A percentile compares a stretch with the other conserved stretches of the same genome.
phyloP scores from a whole-genome alignment of 2,888 invertebrate species.

The Hybos culiciformis region DNA sequence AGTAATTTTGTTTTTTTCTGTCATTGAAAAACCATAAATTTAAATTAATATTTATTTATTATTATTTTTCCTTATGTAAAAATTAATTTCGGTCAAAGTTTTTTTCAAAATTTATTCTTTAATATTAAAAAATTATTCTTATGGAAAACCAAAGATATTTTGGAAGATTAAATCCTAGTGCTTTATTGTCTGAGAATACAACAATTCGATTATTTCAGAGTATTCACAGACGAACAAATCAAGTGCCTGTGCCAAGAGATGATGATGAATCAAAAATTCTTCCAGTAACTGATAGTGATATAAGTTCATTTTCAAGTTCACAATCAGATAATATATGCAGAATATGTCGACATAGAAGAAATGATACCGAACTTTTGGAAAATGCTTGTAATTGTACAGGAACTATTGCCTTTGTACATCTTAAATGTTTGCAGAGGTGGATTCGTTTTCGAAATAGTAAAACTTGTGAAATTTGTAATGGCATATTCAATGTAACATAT shows the following conservation, averaged over 20 bases:
- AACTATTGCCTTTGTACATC: constrained; percentile 30
- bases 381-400: constrained; percentile 32
- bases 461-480: constrained; percentile 29
- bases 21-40: too few relatives aligned
- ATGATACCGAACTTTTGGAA: constrained; percentile 23
- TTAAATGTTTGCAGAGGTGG: constrained; percentile 30
- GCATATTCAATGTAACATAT: constrained; percentile 19
- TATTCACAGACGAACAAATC: constrained; percentile 10
- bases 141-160: too few relatives aligned
- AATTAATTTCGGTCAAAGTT: too few relatives aligned
- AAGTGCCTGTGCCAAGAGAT: constrained; percentile 5
- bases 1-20: too few relatives aligned
- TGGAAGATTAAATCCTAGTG: too few relatives aligned
- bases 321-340: constrained; percentile 27
- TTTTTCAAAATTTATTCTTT: too few relatives aligned
- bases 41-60: too few relatives aligned
- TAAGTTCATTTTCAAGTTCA: neutral
- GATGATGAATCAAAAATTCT: constrained; percentile 18
- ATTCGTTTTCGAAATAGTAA: constrained; percentile 25
- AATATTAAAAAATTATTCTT: too few relatives aligned
- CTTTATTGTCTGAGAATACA: constrained; percentile 19
- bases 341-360: constrained; percentile 29
- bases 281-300: constrained; percentile 20
- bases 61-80: too few relatives aligned
- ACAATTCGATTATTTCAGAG: constrained; percentile 22